phyloP scores from a whole-genome alignment of 2,113 vertebrate species.

The Spermophilus dauricus region DNA sequence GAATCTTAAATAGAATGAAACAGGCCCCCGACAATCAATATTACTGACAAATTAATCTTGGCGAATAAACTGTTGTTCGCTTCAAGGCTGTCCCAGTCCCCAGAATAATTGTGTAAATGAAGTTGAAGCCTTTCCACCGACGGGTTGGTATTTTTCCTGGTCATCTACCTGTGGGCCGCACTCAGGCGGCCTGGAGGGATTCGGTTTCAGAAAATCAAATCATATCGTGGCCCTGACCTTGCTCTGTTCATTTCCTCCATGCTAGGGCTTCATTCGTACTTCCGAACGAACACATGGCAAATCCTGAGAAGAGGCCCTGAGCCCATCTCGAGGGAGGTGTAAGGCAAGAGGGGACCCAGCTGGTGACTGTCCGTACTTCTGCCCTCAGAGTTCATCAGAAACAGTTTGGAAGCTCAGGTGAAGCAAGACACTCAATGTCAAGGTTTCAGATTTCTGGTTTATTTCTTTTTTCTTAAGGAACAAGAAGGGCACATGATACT shows the following conservation, averaged over 20 bases:
- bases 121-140: neutral
- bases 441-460: neutral
- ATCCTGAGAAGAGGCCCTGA: neutral
- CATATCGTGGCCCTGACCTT: neutral
- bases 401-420: neutral
- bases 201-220: neutral
- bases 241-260: neutral
- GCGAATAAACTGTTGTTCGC: constrained; percentile 79
- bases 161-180: neutral
- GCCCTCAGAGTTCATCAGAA: neutral
- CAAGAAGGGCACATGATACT: neutral
- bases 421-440: neutral
- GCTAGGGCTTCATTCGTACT: neutral
- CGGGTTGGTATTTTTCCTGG: neutral
- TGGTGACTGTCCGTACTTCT: neutral
- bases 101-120: neutral
- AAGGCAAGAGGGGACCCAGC: no score
- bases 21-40: constrained; percentile 83
- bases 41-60: constrained; percentile 86
- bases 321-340: neutral
- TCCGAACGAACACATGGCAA: neutral
- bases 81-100: neutral
- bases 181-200: neutral
- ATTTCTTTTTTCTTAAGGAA: constrained; percentile 41
- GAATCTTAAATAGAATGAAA: constrained; percentile 85